Base-by-base conservation (phyloP, 2,888 invertebrate species). In the Drosophila borealis region DNA sequence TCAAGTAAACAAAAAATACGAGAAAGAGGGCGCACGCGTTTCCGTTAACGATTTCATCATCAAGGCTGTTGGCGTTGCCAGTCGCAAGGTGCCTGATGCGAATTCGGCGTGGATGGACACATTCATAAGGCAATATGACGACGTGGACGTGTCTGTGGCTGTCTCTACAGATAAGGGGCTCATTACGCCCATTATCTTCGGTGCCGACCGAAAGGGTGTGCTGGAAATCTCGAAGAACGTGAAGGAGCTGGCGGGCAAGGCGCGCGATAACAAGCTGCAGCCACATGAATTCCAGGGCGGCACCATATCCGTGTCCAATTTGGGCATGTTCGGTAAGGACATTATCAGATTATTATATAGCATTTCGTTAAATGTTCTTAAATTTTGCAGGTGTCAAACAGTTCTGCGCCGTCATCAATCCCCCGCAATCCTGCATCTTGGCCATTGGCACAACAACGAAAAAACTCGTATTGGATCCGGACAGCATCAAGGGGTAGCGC, bases 281-380 rank as follows among this genome's bases (percentile, higher is more conserved):
- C 98, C 98, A 0, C 96, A 97, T 44, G 99, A 99, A 93, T 99
- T 97, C 93, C 98, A 98, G 94, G 99, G 99, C 13, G 99, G 99
- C 75, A 98, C 98, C 8, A 96, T 99, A 79, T 97, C 97, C 14
- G 95, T 99, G 2, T 98, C 98, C 13, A 99, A 99, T 93, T 93
- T 99, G 75, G 98, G 98, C 83, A 98, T 98, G 98, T 98, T 95
- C 92, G 96, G 96, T 93, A 89, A 91, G 93, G 0, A 13, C 2
- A 19, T 19, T 10, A n/a, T 9, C 2, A 2, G 13, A 3, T 1
- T n/a, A 21, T 0, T 11, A 2, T 0, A n/a, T 9, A 1, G 1
- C 0, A n/a, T 19, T 2, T 29, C 25, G 9, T 14, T 50, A 1
- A 39, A 4, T 33, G 0, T 39, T 4, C 2, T n/a, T 2, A 21